Evolutionary conservation across 1,140 invertebrate genomes (phyloP), one percentile per base, ranked within the genome.

Genomic region (Heliconius melpomene): DNA sequence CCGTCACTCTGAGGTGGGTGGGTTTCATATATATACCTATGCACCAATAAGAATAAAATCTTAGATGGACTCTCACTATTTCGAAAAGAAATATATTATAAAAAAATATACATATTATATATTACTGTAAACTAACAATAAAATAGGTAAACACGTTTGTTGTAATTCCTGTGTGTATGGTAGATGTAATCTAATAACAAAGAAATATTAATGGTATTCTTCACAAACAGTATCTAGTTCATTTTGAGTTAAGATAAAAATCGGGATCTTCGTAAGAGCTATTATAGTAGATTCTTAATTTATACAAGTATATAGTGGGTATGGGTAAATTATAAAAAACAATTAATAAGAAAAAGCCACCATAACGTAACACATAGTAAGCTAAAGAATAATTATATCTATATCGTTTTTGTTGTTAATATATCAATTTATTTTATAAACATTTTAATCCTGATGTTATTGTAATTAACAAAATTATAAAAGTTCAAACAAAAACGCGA

Each of bases 1-100:
- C 87, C 86, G 83, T 82, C 84, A 85, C 78, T 82, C 77, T 71
- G 52, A 60, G 81, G 86, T 79, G 83, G 86, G 78, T 85, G 79
- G 79, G 26, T 73, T 71, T 52, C 79, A 73, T 82, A 74, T 72
- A 54, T 74, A 79, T 72, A 76, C 8, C 26, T 66, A 76, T 38
- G 32, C 57, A 32, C 9, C 32, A 75, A 79, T 79, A 18, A 38
- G 36, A 54, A 23, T 29, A 46, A 70, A 29, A 66, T n/a, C 54
- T 57, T 57, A 20, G 16, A 52, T 20, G 18, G 50, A n/a, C 23
- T n/a, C 3, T 23, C 9, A 57, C 54, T 23, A 57, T 23, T 9
- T 9, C 9, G 40, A 23, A 57, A 57, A 23, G 8, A 57, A 57
- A 57, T 23, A n/a, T 23, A 23, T 46, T 46, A 46, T 46, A 3